A percentile compares a stretch with the other conserved stretches of the same genome.
phyloP scores from a whole-genome alignment of 2,113 vertebrate genomes.

The pig (Sus scrofa) region DNA sequence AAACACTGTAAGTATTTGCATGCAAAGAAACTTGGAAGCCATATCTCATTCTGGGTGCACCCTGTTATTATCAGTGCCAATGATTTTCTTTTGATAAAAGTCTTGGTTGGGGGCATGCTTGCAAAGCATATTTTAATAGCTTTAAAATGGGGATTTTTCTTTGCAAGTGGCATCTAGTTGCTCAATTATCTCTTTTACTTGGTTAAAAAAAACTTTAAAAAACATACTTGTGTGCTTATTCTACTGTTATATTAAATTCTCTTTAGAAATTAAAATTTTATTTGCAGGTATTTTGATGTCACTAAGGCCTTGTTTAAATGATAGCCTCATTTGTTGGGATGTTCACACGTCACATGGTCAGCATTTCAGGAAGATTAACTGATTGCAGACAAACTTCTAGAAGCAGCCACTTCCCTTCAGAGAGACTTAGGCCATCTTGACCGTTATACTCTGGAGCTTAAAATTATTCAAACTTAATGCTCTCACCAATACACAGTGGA shows the following conservation, averaged over 20 bases:
- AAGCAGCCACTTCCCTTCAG: neutral
- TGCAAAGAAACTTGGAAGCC: slow-evolving; percentile 51
- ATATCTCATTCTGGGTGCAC: neutral
- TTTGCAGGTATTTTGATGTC: neutral
- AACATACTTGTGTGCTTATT: neutral
- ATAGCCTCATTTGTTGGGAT: neutral
- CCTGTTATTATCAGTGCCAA: slow-evolving; percentile 52
- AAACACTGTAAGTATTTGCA: slow-evolving; percentile 90
- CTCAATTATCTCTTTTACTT: slow-evolving; percentile 4
- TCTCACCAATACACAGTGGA: neutral
- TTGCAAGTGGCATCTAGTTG: slow-evolving; percentile 9
- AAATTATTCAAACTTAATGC: neutral
- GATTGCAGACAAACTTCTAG: neutral
- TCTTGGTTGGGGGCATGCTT: slow-evolving; percentile 62
- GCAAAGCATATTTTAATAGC: slow-evolving; percentile 66
- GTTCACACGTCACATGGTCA: neutral
- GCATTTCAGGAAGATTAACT: neutral
- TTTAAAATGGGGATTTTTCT: slow-evolving; percentile 66
- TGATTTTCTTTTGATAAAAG: slow-evolving; percentile 64
- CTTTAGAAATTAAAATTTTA: slow-evolving; percentile 32
- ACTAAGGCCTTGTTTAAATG: neutral
- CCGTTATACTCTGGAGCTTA: neutral
- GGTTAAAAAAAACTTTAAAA: neutral
- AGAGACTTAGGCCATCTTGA: neutral
- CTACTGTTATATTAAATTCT: neutral